These are phyloP conservation scores for Lota lota DNA, from an alignment of 2,113 vertebrate species.

Conservation along the genomic window DNA sequence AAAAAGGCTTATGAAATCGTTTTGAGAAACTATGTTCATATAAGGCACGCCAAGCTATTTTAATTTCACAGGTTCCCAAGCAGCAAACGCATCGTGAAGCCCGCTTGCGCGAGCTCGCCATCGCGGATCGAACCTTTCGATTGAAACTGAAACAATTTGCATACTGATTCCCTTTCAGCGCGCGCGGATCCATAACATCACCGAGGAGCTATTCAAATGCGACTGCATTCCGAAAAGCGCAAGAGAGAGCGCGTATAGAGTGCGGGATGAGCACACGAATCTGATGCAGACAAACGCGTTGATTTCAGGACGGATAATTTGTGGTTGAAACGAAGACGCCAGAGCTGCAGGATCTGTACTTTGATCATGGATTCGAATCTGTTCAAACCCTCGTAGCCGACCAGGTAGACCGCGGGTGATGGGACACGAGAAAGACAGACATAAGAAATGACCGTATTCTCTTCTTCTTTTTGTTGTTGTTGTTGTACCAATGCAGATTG, in stretches of 20 bases:
- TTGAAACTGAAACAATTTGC: conserved; percentile 99
- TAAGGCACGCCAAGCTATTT: too few species aligned
- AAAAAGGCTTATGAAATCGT: conserved; percentile 67
- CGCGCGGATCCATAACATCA: conserved; percentile 88
- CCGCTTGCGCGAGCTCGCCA: conserved; percentile 80
- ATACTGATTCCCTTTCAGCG: conserved; percentile 97
- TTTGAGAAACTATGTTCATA: too few species aligned
- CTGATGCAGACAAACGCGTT: conserved; percentile 60
- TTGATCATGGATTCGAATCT: conserved; percentile 7
- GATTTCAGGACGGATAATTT: conserved; percentile 68
- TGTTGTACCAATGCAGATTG: background rate
- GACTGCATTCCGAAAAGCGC: conserved; percentile 83
- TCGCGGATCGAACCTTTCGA: conserved; percentile 98
- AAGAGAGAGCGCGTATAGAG: conserved; percentile 74
- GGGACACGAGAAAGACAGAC: conserved; percentile 21
- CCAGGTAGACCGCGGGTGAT: conserved; percentile 20
- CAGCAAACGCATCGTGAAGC: too few species aligned
- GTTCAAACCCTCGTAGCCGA: background rate
- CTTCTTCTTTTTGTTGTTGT: background rate
- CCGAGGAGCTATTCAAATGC: conserved; percentile 93
- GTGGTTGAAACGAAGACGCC: conserved; percentile 62
- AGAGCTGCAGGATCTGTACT: conserved; percentile 45
- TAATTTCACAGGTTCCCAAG: too few species aligned
- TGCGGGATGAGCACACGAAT: conserved; percentile 52
- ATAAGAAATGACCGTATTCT: conserved; percentile 19